Conservation (phyloP, 2,888 invertebrate species). For the Eilema caniola region DNA sequence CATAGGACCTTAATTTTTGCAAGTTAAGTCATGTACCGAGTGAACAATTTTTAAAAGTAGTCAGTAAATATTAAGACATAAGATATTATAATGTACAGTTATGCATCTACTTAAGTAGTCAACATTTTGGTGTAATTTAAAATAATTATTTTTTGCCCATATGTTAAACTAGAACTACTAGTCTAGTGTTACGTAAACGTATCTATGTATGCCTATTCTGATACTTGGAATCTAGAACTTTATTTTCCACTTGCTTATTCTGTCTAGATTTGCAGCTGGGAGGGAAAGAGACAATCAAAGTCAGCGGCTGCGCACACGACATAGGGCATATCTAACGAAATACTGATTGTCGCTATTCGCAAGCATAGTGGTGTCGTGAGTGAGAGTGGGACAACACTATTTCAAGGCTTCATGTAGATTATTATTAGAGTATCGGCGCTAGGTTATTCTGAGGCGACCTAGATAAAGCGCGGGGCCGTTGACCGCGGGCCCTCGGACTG, state of each 20-base stretch:
- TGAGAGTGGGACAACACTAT: constrained; percentile 78
- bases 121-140: constrained; percentile 7
- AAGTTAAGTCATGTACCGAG: background rate
- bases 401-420: constrained; percentile 79
- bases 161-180: constrained; percentile 17
- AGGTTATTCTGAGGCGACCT: constrained; percentile 87
- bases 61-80: background rate
- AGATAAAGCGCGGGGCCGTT: constrained; percentile 85
- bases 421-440: constrained; percentile 87
- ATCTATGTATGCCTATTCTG: constrained; percentile 44
- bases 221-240: constrained; percentile 62
- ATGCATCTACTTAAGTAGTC: background rate
- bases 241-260: constrained; percentile 62
- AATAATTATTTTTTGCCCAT: constrained; percentile 5
- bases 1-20: constrained; percentile 5
- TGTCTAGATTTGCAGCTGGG: constrained; percentile 57
- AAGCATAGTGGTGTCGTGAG: constrained; percentile 65
- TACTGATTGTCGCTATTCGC: constrained; percentile 70
- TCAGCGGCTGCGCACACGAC: constrained; percentile 65
- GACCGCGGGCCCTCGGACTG: constrained; percentile 85
- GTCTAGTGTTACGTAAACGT: constrained; percentile 60
- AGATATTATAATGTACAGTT: background rate
- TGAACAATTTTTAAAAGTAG: background rate
- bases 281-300: constrained; percentile 76
- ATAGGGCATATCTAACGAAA: constrained; percentile 73